phyloP scores from a whole-genome alignment of 2,888 invertebrate genomes.

The Meiosimyza decipiens region DNA sequence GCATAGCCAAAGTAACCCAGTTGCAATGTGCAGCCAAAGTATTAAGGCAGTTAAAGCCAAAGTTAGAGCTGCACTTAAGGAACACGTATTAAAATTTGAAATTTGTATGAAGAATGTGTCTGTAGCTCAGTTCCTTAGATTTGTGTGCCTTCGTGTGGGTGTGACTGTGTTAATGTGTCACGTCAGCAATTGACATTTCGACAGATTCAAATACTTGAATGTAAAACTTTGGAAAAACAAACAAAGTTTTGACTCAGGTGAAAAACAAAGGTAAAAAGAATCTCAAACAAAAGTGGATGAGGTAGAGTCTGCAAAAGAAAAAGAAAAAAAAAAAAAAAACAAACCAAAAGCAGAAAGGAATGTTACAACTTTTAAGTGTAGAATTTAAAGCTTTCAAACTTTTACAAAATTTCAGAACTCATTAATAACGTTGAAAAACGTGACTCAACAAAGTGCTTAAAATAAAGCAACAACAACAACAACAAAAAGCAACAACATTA shows the following conservation, averaged over 20 bases:
- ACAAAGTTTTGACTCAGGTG: background rate
- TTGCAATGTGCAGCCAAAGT: too few relatives aligned
- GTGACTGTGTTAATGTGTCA: constrained; percentile 6
- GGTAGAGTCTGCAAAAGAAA: too few relatives aligned
- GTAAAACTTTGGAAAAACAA: constrained; percentile 9
- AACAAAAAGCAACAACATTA: too few relatives aligned
- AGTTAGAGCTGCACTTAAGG: too few relatives aligned
- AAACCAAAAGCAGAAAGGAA: too few relatives aligned
- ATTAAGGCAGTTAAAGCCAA: too few relatives aligned
- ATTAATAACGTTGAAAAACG: constrained; percentile 14
- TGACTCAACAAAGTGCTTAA: constrained; percentile 1
- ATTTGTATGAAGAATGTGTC: too few relatives aligned
- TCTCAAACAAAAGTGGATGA: background rate
- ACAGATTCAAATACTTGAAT: constrained; percentile 18
- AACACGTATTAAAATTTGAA: too few relatives aligned
- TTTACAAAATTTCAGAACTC: background rate
- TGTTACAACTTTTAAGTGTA: background rate
- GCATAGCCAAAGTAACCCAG: too few relatives aligned
- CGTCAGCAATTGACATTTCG: constrained; percentile 21
- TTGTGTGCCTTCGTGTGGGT: too few relatives aligned
- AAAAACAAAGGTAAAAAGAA: background rate
- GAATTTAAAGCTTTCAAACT: constrained; percentile 21
- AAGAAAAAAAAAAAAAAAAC: too few relatives aligned
- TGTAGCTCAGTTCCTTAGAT: too few relatives aligned
- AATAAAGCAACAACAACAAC: background rate